Conservation (phyloP, 2,888 invertebrate species). For the Lasius fuliginosus region DNA sequence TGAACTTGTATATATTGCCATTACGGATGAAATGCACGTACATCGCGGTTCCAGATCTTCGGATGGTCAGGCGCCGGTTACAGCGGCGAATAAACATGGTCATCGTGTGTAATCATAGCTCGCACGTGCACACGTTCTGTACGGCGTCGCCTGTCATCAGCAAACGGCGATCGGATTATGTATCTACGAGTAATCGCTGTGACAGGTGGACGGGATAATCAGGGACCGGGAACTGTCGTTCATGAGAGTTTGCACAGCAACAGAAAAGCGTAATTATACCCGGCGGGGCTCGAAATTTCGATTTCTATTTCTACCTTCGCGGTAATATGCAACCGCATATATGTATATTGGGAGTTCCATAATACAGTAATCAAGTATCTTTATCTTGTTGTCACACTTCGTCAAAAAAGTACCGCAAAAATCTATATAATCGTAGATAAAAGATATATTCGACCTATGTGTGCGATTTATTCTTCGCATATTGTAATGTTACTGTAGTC, state of each 20-base stretch:
- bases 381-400: background rate
- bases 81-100: constrained; percentile 60
- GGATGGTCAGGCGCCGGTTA: constrained; percentile 26
- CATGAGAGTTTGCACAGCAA: constrained; percentile 51
- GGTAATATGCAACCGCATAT: background rate
- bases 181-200: constrained; percentile 73
- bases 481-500: background rate
- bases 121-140: constrained; percentile 63
- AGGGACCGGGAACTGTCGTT: constrained; percentile 64
- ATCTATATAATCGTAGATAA: background rate
- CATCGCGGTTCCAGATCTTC: constrained; percentile 44
- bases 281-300: constrained; percentile 36
- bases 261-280: constrained; percentile 58
- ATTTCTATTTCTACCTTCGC: constrained; percentile 38
- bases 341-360: background rate
- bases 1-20: constrained; percentile 50
- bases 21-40: constrained; percentile 51
- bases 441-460: background rate
- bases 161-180: constrained; percentile 76
- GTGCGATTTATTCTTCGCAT: background rate
- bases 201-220: constrained; percentile 75
- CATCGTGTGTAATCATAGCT: constrained; percentile 63
- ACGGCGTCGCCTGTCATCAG: constrained; percentile 71
- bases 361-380: background rate
- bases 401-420: background rate